Evolutionary conservation across 2,797 vertebrate species (phyloP), one percentile per base, ranked within the genome.

Genomic region (Sternarchorhynchus goeldii): DNA sequence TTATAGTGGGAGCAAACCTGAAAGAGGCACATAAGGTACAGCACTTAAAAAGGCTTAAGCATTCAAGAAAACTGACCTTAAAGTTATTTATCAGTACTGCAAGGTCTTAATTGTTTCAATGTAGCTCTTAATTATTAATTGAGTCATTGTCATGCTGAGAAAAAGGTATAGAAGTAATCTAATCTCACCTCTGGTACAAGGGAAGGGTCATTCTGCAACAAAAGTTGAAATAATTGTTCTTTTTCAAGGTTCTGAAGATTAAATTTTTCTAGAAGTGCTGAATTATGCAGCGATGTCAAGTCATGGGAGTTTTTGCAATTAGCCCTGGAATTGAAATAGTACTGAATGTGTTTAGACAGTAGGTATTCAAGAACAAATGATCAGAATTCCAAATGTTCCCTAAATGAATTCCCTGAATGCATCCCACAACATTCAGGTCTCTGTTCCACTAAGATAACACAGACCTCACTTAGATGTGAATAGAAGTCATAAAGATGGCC

Each of bases 161-260:
- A 39, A 4, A 7, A 39, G 36, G 4, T 39, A 39, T 8, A 41
- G 6, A 41, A 41, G 10, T 8, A 96, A 95, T 1, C 50, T 57
- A 79, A 20, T 92, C 93, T 80, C 75, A 98, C 97, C 91, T 97
- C 95, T 0, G 97, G 97, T 58, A 98, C 89, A 62, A 99, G 91
- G 2, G 80, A 91, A 0, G 94, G 85, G 58, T 98, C 96, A 4
- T 98, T 99, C 87, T 97, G 96, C 86, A 97, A 88, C 63, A 99
- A 88, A 56, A 98, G 93, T 25, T 92, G 91, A 78, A 93, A 91
- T 62, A 99, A 87, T 76, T 97, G 93, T 57, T 65, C 88, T 6
- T 79, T 83, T 0, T 60, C 88, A 73, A 98, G 89, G 55, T 82
- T 75, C 0, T 93, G 83, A 2, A 96, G 88, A 2, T 83, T 88